Conservation (phyloP, 2,797 vertebrate species). For the Strix occidentalis region DNA sequence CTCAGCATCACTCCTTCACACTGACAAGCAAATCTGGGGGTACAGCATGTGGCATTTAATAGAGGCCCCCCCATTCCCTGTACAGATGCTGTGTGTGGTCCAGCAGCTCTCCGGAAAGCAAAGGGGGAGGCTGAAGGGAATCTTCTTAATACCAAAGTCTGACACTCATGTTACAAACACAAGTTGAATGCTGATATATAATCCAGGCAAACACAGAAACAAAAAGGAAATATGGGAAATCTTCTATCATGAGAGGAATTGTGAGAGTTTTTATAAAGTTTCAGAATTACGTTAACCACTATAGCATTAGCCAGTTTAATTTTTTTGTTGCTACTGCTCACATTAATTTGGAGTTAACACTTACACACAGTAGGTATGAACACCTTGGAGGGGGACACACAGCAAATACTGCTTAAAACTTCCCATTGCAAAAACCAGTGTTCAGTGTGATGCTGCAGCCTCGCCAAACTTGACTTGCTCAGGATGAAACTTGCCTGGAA, state of each 20-base stretch:
- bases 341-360: neutral
- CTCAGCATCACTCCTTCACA: neutral
- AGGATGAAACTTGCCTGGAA: neutral
- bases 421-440: neutral
- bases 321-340: neutral
- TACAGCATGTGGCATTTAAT: neutral
- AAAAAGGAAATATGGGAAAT: neutral
- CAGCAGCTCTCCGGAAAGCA: neutral
- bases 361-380: no score
- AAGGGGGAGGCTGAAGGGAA: neutral
- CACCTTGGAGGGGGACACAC: neutral
- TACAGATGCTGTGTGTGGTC: neutral
- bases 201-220: neutral
- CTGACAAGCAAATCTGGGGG: accelerated
- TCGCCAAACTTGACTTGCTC: neutral
- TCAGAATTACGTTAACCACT: neutral
- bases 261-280: neutral
- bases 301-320: neutral
- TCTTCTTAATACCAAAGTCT: neutral
- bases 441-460: accelerated
- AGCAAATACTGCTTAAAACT: neutral
- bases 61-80: neutral
- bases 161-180: neutral
- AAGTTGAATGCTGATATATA: neutral
- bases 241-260: neutral